Base-by-base conservation (phyloP, 2,113 vertebrate genomes). In the Aix galericulata region DNA sequence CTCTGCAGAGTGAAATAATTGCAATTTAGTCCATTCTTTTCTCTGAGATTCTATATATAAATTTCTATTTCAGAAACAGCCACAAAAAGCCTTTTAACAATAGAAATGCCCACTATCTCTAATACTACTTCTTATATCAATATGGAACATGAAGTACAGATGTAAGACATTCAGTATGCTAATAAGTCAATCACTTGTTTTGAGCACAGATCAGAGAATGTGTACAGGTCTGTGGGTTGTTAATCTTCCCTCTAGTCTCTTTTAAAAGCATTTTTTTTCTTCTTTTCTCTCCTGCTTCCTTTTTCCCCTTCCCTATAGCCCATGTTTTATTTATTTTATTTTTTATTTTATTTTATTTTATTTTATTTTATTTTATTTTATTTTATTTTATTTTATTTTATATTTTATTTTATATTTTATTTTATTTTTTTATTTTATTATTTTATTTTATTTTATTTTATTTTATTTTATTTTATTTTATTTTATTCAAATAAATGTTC, bases 101-200 rank as follows among this genome's bases (percentile, higher is more conserved):
- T 32, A 80, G 56, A 92, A 97, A 96, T 85, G 8, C 13, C 48
- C 17, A 27, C 50, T 42, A 34, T 58, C 34, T 94, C 94, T 94
- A 34, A 32, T 46, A 62, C 4, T 60, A 80, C 68, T 53, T 18
- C 9, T 18, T 66, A 32, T 31, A 52, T 26, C 48, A 67, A 9
- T 34, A 58, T 8, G 11, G 16, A 91, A 3, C 11, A 67, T 40
- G 21, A 91, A 77, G 17, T 15, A 25, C 52, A 86, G 36, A 56
- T 32, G 9, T n/a, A 58, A 90, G 31, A 63, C 16, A 62, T 79
- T 66, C 50, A 40, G 6, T 40, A 32, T 31, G 12, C 5, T 76
- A n/a, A 23, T 50, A 90, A 44, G 31, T 52, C 63, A 80, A 25
- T 4, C 64, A 56, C 56, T 94, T 73, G 44, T 18, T 94, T 97